phyloP scores from a whole-genome alignment of 2,888 invertebrate genomes.

The Cephonodes hylas region DNA sequence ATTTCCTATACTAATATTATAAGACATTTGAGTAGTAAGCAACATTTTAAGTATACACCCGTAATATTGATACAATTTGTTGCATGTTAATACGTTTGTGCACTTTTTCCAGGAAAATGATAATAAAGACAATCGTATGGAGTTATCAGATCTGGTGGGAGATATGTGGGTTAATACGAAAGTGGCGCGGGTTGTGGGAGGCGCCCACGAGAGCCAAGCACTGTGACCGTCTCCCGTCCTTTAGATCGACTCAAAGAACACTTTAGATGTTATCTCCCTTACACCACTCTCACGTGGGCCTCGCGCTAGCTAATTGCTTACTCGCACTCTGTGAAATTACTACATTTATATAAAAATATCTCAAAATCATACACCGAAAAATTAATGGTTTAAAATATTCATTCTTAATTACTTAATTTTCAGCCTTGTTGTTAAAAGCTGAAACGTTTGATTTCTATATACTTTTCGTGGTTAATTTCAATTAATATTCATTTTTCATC shows the following conservation, averaged over 20 bases:
- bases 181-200: constrained; percentile 18
- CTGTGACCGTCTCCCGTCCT: constrained; percentile 39
- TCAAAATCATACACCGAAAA: constrained; percentile 27
- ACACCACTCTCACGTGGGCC: constrained; percentile 55
- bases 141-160: background rate
- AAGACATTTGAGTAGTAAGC: too few species aligned
- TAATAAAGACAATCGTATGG: background rate
- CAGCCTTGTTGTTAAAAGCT: background rate
- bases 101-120: background rate
- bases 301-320: constrained; percentile 62
- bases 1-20: too few species aligned
- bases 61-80: too few species aligned
- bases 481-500: too few species aligned
- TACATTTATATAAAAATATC: constrained; percentile 59
- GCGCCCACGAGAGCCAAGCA: constrained; percentile 26
- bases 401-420: background rate
- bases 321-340: constrained; percentile 69
- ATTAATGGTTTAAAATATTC: background rate
- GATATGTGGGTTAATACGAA: constrained; percentile 30
- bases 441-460: background rate
- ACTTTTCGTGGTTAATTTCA: background rate
- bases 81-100: too few species aligned
- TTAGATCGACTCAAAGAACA: constrained; percentile 28
- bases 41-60: too few species aligned
- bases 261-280: constrained; percentile 50